phyloP scores from a whole-genome alignment of 2,888 invertebrate genomes.

The Trisateles emortualis region DNA sequence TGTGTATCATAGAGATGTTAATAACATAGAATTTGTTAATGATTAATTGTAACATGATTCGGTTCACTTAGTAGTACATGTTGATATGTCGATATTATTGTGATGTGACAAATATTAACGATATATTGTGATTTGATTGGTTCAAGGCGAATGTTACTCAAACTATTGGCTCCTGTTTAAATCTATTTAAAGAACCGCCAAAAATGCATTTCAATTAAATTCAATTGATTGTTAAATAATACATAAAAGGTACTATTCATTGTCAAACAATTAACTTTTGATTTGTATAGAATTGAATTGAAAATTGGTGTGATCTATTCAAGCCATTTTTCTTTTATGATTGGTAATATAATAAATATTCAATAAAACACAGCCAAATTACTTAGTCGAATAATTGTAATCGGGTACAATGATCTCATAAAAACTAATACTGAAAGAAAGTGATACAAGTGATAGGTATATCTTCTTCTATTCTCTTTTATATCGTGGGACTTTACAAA shows the following conservation, averaged over 20 bases:
- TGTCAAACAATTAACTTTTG: background rate
- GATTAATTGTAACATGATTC: slow-evolving; percentile 58
- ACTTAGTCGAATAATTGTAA: too few relatives aligned
- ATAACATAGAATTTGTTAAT: slow-evolving; percentile 60
- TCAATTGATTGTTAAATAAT: background rate
- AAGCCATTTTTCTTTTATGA: too few relatives aligned
- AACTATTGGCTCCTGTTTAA: slow-evolving; percentile 3
- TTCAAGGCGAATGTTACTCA: slow-evolving; percentile 32
- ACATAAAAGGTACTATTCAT: background rate
- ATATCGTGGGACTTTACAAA: too few relatives aligned
- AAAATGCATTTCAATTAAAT: background rate
- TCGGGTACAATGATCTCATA: too few relatives aligned
- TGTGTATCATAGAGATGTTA: slow-evolving; percentile 49
- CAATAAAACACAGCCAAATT: too few relatives aligned
- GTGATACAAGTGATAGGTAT: too few relatives aligned
- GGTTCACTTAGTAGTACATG: slow-evolving; percentile 42
- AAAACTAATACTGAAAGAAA: too few relatives aligned
- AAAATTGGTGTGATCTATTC: too few relatives aligned
- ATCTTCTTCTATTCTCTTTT: too few relatives aligned
- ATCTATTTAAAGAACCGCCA: background rate
- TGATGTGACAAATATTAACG: slow-evolving; percentile 52
- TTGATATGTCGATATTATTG: slow-evolving; percentile 47
- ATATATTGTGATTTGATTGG: slow-evolving; percentile 31
- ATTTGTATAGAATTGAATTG: background rate
- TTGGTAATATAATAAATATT: too few relatives aligned